A percentile compares a stretch with the other conserved stretches of the same genome.
phyloP scores from a whole-genome alignment of 1,140 invertebrate species.

The Lucilia sericata region DNA sequence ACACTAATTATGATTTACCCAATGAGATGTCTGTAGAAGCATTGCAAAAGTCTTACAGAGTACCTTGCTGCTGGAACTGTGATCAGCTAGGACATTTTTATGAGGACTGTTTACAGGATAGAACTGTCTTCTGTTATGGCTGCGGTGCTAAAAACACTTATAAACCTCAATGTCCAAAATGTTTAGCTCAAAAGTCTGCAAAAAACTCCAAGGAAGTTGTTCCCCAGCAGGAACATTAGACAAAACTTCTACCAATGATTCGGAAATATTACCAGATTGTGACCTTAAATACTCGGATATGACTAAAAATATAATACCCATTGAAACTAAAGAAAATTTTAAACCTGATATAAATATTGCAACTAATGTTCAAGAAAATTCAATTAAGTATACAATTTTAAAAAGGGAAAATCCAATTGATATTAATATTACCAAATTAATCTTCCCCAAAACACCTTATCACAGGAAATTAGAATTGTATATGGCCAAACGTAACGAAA shows the following conservation, averaged over 20 bases:
- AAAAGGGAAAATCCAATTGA: background rate
- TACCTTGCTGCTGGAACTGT: conserved; percentile 27
- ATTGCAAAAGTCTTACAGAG: no score
- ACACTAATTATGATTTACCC: no score
- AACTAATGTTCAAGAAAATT: background rate
- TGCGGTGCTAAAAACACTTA: conserved; percentile 23
- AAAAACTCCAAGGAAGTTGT: background rate
- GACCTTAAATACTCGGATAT: background rate
- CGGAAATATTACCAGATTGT: background rate
- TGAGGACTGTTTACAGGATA: conserved; percentile 26
- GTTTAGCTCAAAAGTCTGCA: background rate
- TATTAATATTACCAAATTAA: background rate
- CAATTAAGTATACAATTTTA: background rate
- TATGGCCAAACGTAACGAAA: conserved; percentile 1
- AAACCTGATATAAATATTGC: background rate
- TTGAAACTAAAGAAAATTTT: no score
- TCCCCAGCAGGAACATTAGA: background rate
- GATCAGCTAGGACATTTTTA: conserved; percentile 22
- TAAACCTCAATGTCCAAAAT: conserved; percentile 33
- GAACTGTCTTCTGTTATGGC: conserved; percentile 32
- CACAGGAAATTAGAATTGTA: conserved; percentile 4
- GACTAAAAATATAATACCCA: background rate
- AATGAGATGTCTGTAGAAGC: no score
- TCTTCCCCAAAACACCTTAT: background rate
- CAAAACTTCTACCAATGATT: background rate